These are phyloP conservation scores for Avahi laniger DNA, from an alignment of 2,797 vertebrate genomes.

Conservation along the genomic window DNA sequence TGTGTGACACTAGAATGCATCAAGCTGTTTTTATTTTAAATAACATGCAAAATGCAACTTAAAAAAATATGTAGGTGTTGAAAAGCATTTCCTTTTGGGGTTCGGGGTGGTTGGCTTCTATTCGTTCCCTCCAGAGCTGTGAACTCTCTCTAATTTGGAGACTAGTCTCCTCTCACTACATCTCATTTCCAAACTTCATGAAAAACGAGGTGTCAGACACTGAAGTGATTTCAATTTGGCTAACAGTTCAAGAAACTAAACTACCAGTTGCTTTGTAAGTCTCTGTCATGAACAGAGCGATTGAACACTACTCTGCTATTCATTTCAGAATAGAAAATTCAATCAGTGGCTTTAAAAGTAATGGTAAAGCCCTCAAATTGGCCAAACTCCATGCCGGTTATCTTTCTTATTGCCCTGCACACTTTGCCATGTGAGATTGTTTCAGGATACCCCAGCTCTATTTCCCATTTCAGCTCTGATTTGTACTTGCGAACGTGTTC, in stretches of 20 bases:
- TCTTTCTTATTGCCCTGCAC: background rate
- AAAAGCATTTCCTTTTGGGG: slow-evolving; percentile 68
- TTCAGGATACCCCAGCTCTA: background rate
- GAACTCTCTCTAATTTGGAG: slow-evolving; percentile 75
- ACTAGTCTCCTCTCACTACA: slow-evolving; percentile 61
- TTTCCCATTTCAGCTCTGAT: slow-evolving; percentile 12
- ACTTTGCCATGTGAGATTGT: background rate
- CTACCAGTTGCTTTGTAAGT: slow-evolving; percentile 74
- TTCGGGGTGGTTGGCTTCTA: slow-evolving; percentile 59
- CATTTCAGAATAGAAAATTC: slow-evolving; percentile 60
- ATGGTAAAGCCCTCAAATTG: slow-evolving; percentile 27
- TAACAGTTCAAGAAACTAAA: slow-evolving; percentile 66
- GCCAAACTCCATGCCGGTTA: background rate
- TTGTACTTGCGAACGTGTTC: background rate
- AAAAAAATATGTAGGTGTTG: slow-evolving; percentile 61
- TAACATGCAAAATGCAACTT: slow-evolving; percentile 39
- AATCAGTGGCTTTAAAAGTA: slow-evolving; percentile 20
- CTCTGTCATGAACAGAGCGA: slow-evolving; percentile 22
- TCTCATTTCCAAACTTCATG: slow-evolving; percentile 80
- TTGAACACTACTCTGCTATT: slow-evolving; percentile 41
- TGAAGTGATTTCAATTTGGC: slow-evolving; percentile 79
- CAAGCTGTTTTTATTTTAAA: slow-evolving; percentile 59
- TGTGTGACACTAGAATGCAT: slow-evolving; percentile 10
- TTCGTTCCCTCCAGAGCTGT: slow-evolving; percentile 76
- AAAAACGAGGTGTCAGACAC: slow-evolving; percentile 81